phyloP scores from a whole-genome alignment of 2,113 vertebrate genomes.

The Marmota monax region DNA sequence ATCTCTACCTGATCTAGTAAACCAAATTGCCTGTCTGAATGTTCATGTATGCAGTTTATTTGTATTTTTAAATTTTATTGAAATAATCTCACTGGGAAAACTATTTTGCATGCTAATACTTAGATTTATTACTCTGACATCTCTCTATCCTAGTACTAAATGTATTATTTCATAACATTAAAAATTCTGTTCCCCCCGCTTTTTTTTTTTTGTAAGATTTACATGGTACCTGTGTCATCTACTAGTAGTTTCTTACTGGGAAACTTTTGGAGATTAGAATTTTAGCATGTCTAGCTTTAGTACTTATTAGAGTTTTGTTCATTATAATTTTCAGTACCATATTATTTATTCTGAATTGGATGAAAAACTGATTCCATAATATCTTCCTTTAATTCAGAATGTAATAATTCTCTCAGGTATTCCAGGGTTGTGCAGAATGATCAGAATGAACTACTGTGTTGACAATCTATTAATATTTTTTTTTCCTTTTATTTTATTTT shows the following conservation, averaged over 20 bases:
- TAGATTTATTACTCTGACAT: conserved; percentile 30
- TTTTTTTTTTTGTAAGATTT: not conserved
- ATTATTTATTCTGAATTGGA: not conserved
- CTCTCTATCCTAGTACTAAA: not conserved
- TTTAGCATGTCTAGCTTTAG: not conserved
- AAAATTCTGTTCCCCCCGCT: not conserved
- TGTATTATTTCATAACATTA: not conserved
- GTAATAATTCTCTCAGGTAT: not conserved
- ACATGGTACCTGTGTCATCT: not conserved
- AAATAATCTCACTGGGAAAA: conserved; percentile 18
- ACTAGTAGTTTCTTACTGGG: not conserved
- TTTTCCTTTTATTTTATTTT: too few species aligned
- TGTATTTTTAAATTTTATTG: not conserved
- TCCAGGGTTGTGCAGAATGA: not conserved
- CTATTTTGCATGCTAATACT: not conserved
- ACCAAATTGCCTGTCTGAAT: not conserved
- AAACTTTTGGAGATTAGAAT: conserved; percentile 19
- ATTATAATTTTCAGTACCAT: not conserved
- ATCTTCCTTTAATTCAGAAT: not conserved
- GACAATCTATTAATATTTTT: not conserved
- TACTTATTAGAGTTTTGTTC: not conserved
- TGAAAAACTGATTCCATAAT: not conserved
- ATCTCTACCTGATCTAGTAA: not conserved
- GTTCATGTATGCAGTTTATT: not conserved
- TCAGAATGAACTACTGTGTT: not conserved